Evolutionary conservation across 1,140 invertebrate species (phyloP).

Genomic region (Leptopilina boulardi): DNA sequence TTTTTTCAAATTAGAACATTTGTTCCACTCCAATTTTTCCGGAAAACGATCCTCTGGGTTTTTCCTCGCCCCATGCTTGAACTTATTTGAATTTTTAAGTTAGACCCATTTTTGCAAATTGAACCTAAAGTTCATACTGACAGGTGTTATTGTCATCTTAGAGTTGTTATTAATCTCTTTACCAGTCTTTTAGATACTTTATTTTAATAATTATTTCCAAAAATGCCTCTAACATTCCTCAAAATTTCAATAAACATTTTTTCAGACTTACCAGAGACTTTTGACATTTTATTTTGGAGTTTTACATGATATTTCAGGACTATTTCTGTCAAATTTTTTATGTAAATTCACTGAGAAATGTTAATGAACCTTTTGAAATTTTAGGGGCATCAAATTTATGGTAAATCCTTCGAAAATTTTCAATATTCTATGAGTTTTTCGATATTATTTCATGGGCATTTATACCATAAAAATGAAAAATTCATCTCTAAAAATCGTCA

Average conservation of each 20-base stretch:
- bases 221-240: constrained; percentile 25
- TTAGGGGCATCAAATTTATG: not conserved
- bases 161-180: not conserved
- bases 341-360: not conserved
- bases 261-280: not conserved
- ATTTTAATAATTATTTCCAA: not conserved
- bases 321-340: not conserved
- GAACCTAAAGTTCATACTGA: constrained; percentile 77
- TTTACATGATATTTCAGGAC: not conserved
- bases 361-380: not conserved
- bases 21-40: constrained; percentile 76
- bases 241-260: constrained; percentile 4
- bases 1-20: constrained; percentile 77
- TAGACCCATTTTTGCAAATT: constrained; percentile 87
- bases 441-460: constrained; percentile 2
- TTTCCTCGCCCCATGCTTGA: constrained; percentile 66
- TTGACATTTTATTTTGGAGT: not conserved
- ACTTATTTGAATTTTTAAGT: constrained; percentile 77
- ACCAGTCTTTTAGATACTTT: not conserved
- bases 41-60: constrained; percentile 73
- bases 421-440: not conserved
- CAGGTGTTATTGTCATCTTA: not conserved
- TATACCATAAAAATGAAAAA: constrained; percentile 2
- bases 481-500: not conserved
- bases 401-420: not conserved